phyloP scores from a whole-genome alignment of 64 coral and sea anemone species.

The Exaiptasia diaphana region DNA sequence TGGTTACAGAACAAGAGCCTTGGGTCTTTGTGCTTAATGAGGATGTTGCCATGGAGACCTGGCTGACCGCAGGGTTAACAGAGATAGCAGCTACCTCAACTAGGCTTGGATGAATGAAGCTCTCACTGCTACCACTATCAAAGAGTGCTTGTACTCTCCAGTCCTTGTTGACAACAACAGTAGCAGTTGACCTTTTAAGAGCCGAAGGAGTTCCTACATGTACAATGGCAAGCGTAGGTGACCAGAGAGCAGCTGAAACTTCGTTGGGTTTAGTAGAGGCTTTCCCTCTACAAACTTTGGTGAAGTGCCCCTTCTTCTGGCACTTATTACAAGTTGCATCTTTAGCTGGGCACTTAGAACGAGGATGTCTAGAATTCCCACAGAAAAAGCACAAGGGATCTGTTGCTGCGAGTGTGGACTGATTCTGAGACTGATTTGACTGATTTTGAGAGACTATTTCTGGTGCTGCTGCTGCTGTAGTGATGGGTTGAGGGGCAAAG shows the following conservation, averaged over 20 bases:
- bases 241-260: slow-evolving; percentile 18
- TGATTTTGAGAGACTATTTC: background rate
- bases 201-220: slow-evolving; percentile 9
- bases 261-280: background rate
- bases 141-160: slow-evolving; percentile 44
- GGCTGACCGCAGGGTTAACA: background rate
- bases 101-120: slow-evolving; percentile 13
- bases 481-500: background rate
- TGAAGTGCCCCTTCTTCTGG: slow-evolving; percentile 46
- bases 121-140: slow-evolving; percentile 22
- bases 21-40: background rate
- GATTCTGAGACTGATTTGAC: background rate
- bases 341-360: slow-evolving; percentile 30
- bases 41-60: background rate
- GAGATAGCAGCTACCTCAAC: background rate
- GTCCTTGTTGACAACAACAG: slow-evolving; percentile 30
- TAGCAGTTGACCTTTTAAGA: slow-evolving; percentile 51
- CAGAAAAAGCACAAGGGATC: slow-evolving; percentile 48
- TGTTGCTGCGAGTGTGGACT: slow-evolving; percentile 3
- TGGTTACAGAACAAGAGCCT: background rate
- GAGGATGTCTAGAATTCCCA: slow-evolving; percentile 37
- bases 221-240: slow-evolving; percentile 13
- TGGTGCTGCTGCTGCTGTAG: slow-evolving; percentile 18
- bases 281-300: slow-evolving; percentile 54
- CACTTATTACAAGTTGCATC: slow-evolving; percentile 37